These are phyloP conservation scores for Sylvia atricapilla DNA, from an alignment of 2,113 vertebrate species.

Conservation along the genomic window DNA sequence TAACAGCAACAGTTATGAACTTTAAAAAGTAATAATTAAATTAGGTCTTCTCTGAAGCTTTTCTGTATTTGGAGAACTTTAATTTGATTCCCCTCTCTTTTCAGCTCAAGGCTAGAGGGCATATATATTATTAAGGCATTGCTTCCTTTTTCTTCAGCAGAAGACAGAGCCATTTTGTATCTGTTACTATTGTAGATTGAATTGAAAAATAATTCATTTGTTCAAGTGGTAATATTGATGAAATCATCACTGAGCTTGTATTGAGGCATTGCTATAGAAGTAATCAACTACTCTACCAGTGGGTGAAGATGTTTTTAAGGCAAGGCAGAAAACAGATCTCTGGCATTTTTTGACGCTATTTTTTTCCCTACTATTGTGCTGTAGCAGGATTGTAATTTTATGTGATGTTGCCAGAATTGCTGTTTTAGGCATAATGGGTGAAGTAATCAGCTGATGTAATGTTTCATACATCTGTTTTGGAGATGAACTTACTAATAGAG, in stretches of 20 bases:
- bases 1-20: not conserved
- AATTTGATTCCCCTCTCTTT: not conserved
- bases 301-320: not conserved
- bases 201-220: conserved; percentile 23
- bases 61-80: not conserved
- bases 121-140: not conserved
- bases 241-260: not conserved
- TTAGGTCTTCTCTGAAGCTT: not conserved
- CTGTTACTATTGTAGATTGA: not conserved
- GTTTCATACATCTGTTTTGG: conserved; percentile 18
- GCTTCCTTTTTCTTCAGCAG: not conserved
- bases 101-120: not conserved
- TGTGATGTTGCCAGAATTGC: not conserved
- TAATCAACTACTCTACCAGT: not conserved
- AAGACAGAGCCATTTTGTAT: not conserved
- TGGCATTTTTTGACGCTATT: not conserved
- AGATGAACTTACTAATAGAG: not conserved
- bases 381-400: not conserved
- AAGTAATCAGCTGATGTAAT: not conserved
- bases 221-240: not conserved
- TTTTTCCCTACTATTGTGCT: not conserved
- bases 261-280: not conserved
- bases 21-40: conserved; percentile 29
- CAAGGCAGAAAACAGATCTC: not conserved
- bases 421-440: not conserved